These are phyloP conservation scores for Aurelia sp. DNA, from an alignment of 30 jellyfish, hydroid and myxozoan genomes.

Conservation along the genomic window DNA sequence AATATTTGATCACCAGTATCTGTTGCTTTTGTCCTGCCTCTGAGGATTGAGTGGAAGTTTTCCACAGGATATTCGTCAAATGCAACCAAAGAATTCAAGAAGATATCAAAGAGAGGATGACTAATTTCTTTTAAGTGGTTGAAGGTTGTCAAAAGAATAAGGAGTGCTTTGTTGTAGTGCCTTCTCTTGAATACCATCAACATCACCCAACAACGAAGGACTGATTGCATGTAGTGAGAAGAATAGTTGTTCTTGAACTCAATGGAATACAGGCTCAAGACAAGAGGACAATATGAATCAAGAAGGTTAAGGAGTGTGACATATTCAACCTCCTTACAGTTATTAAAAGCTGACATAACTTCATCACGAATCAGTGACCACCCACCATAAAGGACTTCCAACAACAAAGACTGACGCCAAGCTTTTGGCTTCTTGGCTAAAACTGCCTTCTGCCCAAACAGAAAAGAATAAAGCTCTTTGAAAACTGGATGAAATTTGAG, in stretches of 20 bases:
- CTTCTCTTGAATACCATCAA: slow-evolving; percentile 29
- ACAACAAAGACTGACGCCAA: slow-evolving; percentile 64
- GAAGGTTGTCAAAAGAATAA: slow-evolving; percentile 12
- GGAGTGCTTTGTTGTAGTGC: slow-evolving; percentile 33
- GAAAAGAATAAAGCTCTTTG: slow-evolving; percentile 35
- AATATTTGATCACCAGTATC: slow-evolving; percentile 29
- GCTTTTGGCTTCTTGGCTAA: slow-evolving; percentile 56
- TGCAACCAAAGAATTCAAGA: background rate
- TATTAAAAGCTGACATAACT: background rate
- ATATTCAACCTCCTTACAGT: slow-evolving; percentile 33
- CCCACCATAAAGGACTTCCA: slow-evolving; percentile 55
- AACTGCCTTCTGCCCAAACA: slow-evolving; percentile 39
- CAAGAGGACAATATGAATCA: slow-evolving; percentile 28
- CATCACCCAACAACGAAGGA: slow-evolving; percentile 37
- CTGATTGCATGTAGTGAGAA: slow-evolving; percentile 2
- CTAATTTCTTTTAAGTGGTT: background rate
- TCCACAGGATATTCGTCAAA: slow-evolving; percentile 41
- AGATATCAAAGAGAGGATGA: slow-evolving; percentile 3
- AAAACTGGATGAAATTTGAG: slow-evolving; percentile 33
- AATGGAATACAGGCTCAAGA: slow-evolving; percentile 34
- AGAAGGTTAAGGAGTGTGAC: slow-evolving; percentile 12
- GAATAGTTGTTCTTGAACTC: slow-evolving; percentile 27
- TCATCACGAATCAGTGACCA: slow-evolving; percentile 39
- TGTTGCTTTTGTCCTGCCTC: slow-evolving; percentile 42
- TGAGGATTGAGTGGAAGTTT: slow-evolving; percentile 14